phyloP scores from a whole-genome alignment of 2,888 invertebrate genomes.

The Rhorus exstirpatorius region DNA sequence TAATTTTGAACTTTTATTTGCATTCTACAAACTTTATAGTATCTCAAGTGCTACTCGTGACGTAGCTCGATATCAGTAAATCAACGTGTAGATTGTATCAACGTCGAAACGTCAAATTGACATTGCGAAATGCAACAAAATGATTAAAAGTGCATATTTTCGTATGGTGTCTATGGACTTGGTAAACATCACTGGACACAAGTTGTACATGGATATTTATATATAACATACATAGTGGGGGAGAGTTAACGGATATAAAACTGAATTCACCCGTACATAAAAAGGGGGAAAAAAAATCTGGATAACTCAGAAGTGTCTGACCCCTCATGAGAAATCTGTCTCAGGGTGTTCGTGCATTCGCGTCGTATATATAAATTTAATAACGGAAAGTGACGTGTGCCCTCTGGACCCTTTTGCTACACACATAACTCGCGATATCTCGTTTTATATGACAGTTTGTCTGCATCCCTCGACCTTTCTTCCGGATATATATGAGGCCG shows the following conservation, averaged over 20 bases:
- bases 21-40: too few relatives aligned
- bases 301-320: slow-evolving; percentile 62
- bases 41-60: too few relatives aligned
- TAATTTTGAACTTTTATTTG: too few relatives aligned
- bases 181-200: background rate
- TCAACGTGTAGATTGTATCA: too few relatives aligned
- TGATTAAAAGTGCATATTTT: too few relatives aligned
- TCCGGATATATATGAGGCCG: slow-evolving; percentile 19
- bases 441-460: slow-evolving; percentile 4
- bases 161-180: background rate
- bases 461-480: slow-evolving; percentile 56
- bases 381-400: slow-evolving; percentile 79
- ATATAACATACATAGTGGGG: slow-evolving; percentile 1
- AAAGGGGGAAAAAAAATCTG: background rate
- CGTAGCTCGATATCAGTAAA: too few relatives aligned
- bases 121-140: too few relatives aligned
- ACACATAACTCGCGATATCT: slow-evolving; percentile 14
- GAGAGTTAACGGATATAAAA: slow-evolving; percentile 73
- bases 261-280: slow-evolving; percentile 75
- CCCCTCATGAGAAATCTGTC: slow-evolving; percentile 77
- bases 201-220: background rate
- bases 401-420: slow-evolving; percentile 66
- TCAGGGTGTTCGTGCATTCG: slow-evolving; percentile 69
- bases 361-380: slow-evolving; percentile 80
- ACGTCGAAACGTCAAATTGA: too few relatives aligned